Base-by-base conservation (phyloP, 2,888 invertebrate species). In the Dichetophora obliterata region DNA sequence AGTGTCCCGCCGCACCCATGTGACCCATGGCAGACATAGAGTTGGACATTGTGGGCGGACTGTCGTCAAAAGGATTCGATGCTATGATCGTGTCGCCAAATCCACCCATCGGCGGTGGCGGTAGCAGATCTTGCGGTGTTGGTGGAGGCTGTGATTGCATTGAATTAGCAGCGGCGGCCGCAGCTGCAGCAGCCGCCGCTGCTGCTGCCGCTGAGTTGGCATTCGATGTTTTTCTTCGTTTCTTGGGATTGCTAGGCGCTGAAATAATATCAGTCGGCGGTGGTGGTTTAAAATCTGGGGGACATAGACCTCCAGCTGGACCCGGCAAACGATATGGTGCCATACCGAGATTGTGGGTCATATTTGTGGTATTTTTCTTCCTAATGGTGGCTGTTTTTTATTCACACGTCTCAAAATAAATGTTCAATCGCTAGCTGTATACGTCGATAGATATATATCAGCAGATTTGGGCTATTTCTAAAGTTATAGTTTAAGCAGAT, bases 21-120 rank as follows among this genome's bases (percentile, higher is more conserved):
- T 92, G 92, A 52, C 92, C 92, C 86, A 93, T 92, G 79, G 93
- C 93, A 84, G 87, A 92, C 92, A 87, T 92, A 90, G 87, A 85
- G 80, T 86, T 87, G 70, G 92, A 92, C 69, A 88, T 88, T n/a
- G 95, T 95, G 80, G 88, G 88, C 75, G 88, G 88, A 74, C 95
- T 95, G 88, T 98, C 97, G 90, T 98, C 97, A 89, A 98, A 98
- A 54, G 97, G 97, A 90, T 98, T 98, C 80, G 96, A 96, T 77
- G 97, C 97, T 79, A 97, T 94, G 86, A 98, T 96, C 78, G 97
- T 97, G 87, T 97, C 97, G 52, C 97, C 97, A 90, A 95, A 97
- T 82, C 96, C 96, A 65, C 95, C 94, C 85, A 96, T 91, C 2
- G 94, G 93, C 34, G 96, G 96, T 63, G 96, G 96, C 83, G 96